Evolutionary conservation across 2,888 invertebrate genomes (phyloP), one percentile per base, ranked within the genome.

Genomic region (Apamea anceps): DNA sequence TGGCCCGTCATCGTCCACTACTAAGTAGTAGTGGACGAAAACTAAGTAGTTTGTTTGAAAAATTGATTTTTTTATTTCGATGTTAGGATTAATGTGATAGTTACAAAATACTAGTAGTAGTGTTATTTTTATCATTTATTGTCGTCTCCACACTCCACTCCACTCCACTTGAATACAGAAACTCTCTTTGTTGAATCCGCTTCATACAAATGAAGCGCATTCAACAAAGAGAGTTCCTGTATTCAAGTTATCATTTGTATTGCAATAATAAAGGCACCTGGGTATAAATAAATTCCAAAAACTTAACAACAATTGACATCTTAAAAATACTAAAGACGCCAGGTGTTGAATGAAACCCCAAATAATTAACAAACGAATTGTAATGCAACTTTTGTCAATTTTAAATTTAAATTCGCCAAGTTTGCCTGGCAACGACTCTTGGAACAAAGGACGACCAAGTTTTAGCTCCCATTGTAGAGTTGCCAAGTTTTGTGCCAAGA

Each of bases 321-420:
- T 67, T 71, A 78, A 83, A 81, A 85, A 78, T 62, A 42, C 62
- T 48, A 75, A 90, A 88, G 87, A 84, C 92, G 91, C 89, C 96
- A 95, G 96, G 94, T 95, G 95, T 91, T 91, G 83, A 86, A 88
- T 91, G 82, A 85, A 88, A 66, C 87, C 91, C 92, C 92, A 94
- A 95, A 94, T 94, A 96, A 96, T 96, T 95, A 96, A 95, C 95
- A 94, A 92, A 90, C 80, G 79, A 88, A 90, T 89, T 88, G 88
- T 90, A 89, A 91, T 92, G 93, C 88, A 91, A 94, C 93, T 94
- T 95, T 94, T 85, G 88, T 89, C 89, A 91, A 96, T 96, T 96
- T 96, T 94, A 96, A 96, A 96, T 96, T 95, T 93, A 95, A 95
- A 96, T 96, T 91, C 82, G 72, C 85, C 85, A 94, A 95, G 93